Base-by-base conservation (phyloP, 2,888 invertebrate genomes). In the Cyclophora punctaria region DNA sequence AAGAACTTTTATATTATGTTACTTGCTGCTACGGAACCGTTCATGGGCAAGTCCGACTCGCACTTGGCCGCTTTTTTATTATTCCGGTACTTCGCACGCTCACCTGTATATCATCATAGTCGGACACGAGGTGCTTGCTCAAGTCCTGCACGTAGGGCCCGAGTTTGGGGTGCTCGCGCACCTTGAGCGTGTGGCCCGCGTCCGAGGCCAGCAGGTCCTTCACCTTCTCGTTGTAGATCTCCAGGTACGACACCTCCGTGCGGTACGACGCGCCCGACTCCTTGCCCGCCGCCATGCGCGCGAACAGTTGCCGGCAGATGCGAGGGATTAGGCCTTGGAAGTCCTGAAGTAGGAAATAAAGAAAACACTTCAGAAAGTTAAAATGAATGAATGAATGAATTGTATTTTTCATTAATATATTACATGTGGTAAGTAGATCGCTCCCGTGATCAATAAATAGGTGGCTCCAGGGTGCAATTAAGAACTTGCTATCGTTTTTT, bases 111-210 rank as follows among this genome's bases (percentile, higher is more conserved):
- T 96, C 95, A 59, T 93, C 91, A 76, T 96, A 96, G 77, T 96
- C 95, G 1, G 94, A 94, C 7, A 96, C 96, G 45, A 95, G 88
- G 82, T 96, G 96, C 65, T 93, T 94, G 0, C 96, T 96, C 60
- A 96, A 80, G 66, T 95, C 95, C 83, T 97, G 95, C 4, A 97
- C 97, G 63, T 95, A 96, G 0, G 95, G 95, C 3, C 96, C 96
- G 48, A 92, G 83, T 59, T 91, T 92, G 0, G 95, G 94, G 78
- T 96, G 95, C 73, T 96, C 95, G 33, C 96, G 83, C 43, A 96
- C 95, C 67, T 93, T 89, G 3, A 96, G 86, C 2, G 93, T 93
- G 78, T 95, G 94, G 0, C 89, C 92, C 45, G 89, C 91, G 75
- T 82, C 89, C 44, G 77, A 82, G 5, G 92, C 89, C 49, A 94